Evolutionary conservation across 1,140 invertebrate species (phyloP).

Genomic region (Chrysomallon squamiferum): DNA sequence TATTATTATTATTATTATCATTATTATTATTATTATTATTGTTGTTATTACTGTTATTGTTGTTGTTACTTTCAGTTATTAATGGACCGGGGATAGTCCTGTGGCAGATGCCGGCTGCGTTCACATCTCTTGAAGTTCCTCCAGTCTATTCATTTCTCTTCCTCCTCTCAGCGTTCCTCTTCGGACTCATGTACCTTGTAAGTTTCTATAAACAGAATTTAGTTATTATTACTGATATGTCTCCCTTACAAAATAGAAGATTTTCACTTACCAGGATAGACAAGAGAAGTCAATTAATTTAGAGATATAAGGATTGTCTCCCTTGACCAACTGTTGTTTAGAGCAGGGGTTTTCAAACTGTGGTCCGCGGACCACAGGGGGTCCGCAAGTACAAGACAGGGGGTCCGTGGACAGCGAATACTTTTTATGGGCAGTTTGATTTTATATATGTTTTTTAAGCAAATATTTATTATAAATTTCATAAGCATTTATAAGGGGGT

Average conservation of each 20-base stretch:
- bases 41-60: not conserved
- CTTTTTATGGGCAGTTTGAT: too few relatives aligned
- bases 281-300: too few relatives aligned
- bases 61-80: conserved; percentile 6
- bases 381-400: too few relatives aligned
- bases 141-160: conserved; percentile 48
- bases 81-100: conserved; percentile 30
- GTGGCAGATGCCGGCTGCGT: conserved; percentile 51
- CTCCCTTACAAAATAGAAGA: not conserved
- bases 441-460: too few relatives aligned
- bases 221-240: not conserved
- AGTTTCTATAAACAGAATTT: too few relatives aligned
- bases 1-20: not conserved
- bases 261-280: not conserved
- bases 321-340: too few relatives aligned
- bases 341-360: too few relatives aligned
- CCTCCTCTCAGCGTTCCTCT: conserved; percentile 47
- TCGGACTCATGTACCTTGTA: conserved; percentile 53
- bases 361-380: too few relatives aligned
- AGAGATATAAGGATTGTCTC: too few relatives aligned
- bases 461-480: too few relatives aligned
- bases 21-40: not conserved
- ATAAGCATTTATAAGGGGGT: too few relatives aligned
- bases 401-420: too few relatives aligned
- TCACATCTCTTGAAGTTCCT: conserved; percentile 43